phyloP scores from a whole-genome alignment of 2,113 vertebrate species.

The Otocyon megalotis region DNA sequence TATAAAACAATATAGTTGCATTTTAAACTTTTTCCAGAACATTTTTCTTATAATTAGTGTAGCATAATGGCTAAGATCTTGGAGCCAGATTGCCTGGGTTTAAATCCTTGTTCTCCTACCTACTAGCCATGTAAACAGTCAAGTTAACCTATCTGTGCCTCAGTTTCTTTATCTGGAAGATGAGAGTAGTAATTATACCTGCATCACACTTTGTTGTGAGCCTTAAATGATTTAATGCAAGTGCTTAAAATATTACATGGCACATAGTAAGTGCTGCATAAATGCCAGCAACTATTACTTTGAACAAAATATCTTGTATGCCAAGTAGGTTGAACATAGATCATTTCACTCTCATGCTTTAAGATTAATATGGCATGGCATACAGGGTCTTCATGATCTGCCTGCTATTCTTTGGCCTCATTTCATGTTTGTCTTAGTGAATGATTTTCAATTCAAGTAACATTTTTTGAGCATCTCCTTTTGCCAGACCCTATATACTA shows the following conservation, averaged over 20 bases:
- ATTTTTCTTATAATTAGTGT: background rate
- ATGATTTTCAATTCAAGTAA: slow-evolving; percentile 47
- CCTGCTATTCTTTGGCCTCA: background rate
- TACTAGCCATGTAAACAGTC: background rate
- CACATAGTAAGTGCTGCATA: slow-evolving; percentile 20
- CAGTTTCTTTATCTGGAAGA: slow-evolving; percentile 25
- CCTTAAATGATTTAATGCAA: slow-evolving; percentile 39
- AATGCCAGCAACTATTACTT: slow-evolving; percentile 15
- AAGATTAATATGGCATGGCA: background rate
- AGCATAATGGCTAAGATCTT: slow-evolving; percentile 32
- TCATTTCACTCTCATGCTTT: slow-evolving; percentile 32
- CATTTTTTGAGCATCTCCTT: slow-evolving; percentile 6
- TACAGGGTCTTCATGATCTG: background rate
- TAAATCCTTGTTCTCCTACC: background rate
- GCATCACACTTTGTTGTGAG: background rate
- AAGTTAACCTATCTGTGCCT: slow-evolving; percentile 33
- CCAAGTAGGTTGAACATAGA: slow-evolving; percentile 13
- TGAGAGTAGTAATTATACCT: slow-evolving; percentile 11
- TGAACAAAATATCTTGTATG: slow-evolving; percentile 41
- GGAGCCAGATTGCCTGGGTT: background rate
- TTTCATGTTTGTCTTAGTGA: slow-evolving; percentile 48
- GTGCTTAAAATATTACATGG: background rate
- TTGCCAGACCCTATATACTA: slow-evolving; percentile 22
- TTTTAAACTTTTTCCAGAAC: slow-evolving; percentile 30
- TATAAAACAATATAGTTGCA: background rate